Evolutionary conservation across 1,140 invertebrate species (phyloP), one percentile per base, ranked within the genome.

Genomic region (Rhyacophila brunnea): DNA sequence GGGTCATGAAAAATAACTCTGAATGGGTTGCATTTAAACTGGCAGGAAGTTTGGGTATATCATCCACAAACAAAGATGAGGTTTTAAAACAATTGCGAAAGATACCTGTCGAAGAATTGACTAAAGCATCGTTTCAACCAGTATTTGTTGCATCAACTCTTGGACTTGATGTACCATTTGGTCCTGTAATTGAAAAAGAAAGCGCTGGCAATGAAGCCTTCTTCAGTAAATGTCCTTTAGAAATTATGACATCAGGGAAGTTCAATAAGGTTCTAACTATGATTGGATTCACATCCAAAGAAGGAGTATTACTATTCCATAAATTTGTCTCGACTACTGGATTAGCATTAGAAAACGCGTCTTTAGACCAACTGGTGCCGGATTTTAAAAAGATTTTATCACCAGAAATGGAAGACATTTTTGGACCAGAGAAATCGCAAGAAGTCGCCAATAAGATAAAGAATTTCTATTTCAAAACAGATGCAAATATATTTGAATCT

Each of bases 181-280:
- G 59, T 17, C 79, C 79, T 5, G 70, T 74, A 14, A 67, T 80
- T 51, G 80, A 80, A 68, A 77, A 73, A 45, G 64, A 66, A 48
- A 44, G 35, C 19, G 72, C 76, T 23, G 54, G 62, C 10, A 65
- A 66, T 28, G 68, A 74, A 48, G 48, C 68, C 0, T 78, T 81
- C 58, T 51, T 82, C 7, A 66, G 65, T 0, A 68, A 78, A 56
- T 47, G 72, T 10, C 73, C 75, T 5, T 36, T 74, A 14, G 60
- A 75, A 46, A 56, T 73, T 46, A 56, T 80, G 10, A 19, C 66
- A 20, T 66, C 65, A 15, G 72, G 79, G 36, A 70, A 72, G 34
- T 78, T 78, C 23, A 64, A 77, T 18, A 76, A 80, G 52, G 74
- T 88, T 11, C 85, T 86, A 0, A 71, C 81, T 14, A 76, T 88